Base-by-base conservation (phyloP, 2,888 invertebrate genomes). In the Andrena dorsata region DNA sequence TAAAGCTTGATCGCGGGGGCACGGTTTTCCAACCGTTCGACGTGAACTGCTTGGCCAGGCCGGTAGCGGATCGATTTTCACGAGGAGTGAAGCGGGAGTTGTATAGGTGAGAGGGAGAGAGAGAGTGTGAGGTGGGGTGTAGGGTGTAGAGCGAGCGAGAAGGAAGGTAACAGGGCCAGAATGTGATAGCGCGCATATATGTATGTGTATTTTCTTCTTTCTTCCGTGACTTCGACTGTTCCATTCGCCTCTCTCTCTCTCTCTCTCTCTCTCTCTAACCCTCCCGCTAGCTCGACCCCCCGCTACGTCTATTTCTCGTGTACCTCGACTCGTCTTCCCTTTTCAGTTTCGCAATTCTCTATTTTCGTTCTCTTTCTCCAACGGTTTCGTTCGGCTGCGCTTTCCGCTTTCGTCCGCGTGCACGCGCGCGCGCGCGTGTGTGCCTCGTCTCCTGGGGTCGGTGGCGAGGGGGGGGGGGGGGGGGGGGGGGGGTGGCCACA, bases 21-120 rank as follows among this genome's bases (percentile, higher is more conserved):
- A 76, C 81, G 68, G 63, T 60, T 41, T 64, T 35, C 69, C 69
- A 82, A 58, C 65, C 70, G 32, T 83, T 82, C 75, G 76, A 84
- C 80, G 65, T 84, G 83, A 61, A 80, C 82, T 82, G 76, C 66
- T 80, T 80, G 85, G 87, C 84, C 84, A 83, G 85, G 82, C 88
- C 81, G 86, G 82, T 84, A 65, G 82, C 82, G 86, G 64, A 88
- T 88, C 88, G 88, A 88, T 88, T 88, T 86, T 86, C 82, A 68
- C 56, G 82, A 77, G 77, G 76, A 81, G 81, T 60, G 73, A 74
- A 72, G 60, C 78, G 80, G 78, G 66, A 76, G 78, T 60, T 63
- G 63, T 23, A 10, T 68, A 30, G n/a, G 30, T 13, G 69, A 73
- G 80, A 53, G 80, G 64, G 71, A 51, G 72, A 70, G 56, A 73